Evolutionary conservation across 2,113 vertebrate species (phyloP).

Genomic region (Platycercus adscitus): DNA sequence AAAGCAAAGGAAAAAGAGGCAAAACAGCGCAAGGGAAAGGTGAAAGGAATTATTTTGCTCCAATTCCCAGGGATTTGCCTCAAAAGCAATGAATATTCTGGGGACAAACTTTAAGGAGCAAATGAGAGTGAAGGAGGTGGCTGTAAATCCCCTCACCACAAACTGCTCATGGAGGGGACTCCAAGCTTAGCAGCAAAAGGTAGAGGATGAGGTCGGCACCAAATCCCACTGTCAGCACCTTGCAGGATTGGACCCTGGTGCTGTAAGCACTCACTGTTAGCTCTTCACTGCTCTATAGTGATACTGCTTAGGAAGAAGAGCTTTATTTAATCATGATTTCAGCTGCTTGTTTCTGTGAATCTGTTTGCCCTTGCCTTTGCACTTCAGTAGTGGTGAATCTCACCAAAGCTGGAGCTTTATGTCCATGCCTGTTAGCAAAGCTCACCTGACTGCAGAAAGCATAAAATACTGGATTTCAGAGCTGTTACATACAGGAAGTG

Average conservation of each 20-base stretch:
- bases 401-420: background rate
- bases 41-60: background rate
- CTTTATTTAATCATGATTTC: background rate
- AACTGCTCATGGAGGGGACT: background rate
- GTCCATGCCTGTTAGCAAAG: background rate
- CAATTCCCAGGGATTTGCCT: background rate
- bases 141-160: background rate
- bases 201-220: background rate
- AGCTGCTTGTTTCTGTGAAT: background rate
- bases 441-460: background rate
- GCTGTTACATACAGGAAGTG: rapidly evolving
- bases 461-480: background rate
- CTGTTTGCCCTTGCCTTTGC: background rate
- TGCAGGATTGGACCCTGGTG: background rate
- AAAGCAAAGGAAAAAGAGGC: background rate
- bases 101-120: background rate
- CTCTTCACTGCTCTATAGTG: background rate
- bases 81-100: background rate
- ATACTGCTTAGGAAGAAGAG: background rate
- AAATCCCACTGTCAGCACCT: background rate
- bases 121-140: background rate
- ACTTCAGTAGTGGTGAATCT: background rate
- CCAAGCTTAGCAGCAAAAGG: background rate
- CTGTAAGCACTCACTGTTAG: background rate
- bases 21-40: background rate